Evolutionary conservation across 1,140 invertebrate species (phyloP), one percentile per base, ranked within the genome.

Genomic region (Drosophila ercepeae): DNA sequence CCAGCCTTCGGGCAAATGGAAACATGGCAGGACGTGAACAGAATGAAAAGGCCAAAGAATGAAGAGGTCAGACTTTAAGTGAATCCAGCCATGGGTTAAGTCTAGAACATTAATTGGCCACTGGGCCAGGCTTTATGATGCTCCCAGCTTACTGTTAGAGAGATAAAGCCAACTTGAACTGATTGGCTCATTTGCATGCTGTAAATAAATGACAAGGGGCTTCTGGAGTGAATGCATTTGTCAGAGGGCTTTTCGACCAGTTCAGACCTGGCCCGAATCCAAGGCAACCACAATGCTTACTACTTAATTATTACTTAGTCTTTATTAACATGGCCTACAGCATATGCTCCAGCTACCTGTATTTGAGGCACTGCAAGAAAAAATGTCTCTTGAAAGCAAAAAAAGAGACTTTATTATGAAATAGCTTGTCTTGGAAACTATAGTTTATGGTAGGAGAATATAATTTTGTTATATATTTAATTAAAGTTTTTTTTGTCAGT

Each of bases 221-320:
- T 16, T 21, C 18, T 16, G 13, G 21, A 16, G 42, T 32, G 29
- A 64, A 55, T 79, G 68, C 54, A 69, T 41, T 27, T 34, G 27
- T 9, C 45, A 7, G n/a, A 7, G 16, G 27, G 7, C 13, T 27
- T 42, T 25, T 27, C 1, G 19, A 14, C 3, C 44, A 25, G 32
- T 9, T 25, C 25, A 5, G 16, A 8, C 14, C 39, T 1, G 36
- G 14, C 19, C 19, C 36, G 46, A 13, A 32, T n/a, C 59, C 63
- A 65, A 52, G 60, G 63, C 63, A 67, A 67, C 46, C 60, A 29
- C 52, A 53, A 52, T 45, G 63, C 60, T 13, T 11, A 39, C 36
- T 61, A 67, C 57, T 75, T 76, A 76, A 76, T 76, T 76, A 76
- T 76, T 74, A 74, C 59, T 55, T 65, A 55, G 49, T 51, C 48